Evolutionary conservation across 2,113 vertebrate species (phyloP).

Genomic region (Mesocricetus auratus): DNA sequence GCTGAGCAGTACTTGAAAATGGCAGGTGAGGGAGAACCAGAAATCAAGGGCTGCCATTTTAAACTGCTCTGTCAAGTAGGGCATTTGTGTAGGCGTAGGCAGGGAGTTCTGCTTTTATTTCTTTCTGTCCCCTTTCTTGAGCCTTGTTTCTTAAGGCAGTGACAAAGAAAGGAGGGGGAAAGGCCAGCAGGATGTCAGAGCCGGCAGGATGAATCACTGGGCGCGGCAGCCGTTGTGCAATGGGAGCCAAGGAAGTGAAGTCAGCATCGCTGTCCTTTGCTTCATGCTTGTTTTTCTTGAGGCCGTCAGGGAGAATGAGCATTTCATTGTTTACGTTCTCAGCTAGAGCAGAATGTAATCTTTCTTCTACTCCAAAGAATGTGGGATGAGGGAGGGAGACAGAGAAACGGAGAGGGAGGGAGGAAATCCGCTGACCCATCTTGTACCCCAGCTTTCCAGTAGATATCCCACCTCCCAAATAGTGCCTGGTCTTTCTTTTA

Average conservation of each 20-base stretch:
- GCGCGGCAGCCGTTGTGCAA: neutral
- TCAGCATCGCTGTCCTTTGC: neutral
- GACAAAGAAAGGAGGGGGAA: neutral
- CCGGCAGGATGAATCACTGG: conserved; percentile 48
- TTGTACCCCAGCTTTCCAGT: neutral
- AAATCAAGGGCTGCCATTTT: neutral
- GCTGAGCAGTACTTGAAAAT: neutral
- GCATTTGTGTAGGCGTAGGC: accelerated
- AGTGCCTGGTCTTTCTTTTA: neutral
- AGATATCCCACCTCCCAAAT: neutral
- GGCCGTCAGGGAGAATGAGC: neutral
- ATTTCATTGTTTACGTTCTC: neutral
- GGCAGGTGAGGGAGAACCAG: neutral
- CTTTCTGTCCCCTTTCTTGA: neutral
- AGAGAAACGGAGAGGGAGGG: neutral
- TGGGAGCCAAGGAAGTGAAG: neutral
- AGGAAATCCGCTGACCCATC: neutral
- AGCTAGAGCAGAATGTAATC: neutral
- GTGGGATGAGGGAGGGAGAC: neutral
- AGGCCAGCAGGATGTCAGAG: neutral
- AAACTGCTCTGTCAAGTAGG: neutral
- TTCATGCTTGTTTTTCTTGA: neutral
- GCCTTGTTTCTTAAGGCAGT: neutral
- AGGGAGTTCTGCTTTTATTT: neutral
- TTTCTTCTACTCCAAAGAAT: neutral